Evolutionary conservation across 2,113 vertebrate species (phyloP), one percentile per base, ranked within the genome.

Genomic region (Columba janthina): DNA sequence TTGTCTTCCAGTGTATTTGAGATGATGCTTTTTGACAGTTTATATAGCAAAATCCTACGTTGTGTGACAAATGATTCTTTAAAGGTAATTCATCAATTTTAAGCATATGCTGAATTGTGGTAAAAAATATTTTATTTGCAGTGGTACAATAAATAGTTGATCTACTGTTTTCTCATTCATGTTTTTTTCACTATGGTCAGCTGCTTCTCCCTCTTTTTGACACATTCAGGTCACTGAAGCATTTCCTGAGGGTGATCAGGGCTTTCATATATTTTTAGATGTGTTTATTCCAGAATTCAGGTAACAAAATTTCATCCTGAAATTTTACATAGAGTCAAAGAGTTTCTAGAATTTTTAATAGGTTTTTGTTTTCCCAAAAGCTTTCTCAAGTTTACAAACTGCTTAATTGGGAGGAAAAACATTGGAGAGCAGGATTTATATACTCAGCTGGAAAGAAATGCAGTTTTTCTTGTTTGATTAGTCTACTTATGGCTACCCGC

Each of bases 161-260:
- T 60, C 19, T 74, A 5, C 10, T 77, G 19, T 78, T 88, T 58
- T 77, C n/a, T 88, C 42, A 26, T 73, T 73, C 8, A 42, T 44
- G 11, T 62, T 80, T 80, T 86, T 80, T 83, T n/a, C 51, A 31
- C 7, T 60, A 14, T 46, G 51, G 73, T 85, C 62, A 85, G 81
- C 81, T 75, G 15, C 69, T 78, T 92, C 44, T 90, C 54, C 50
- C 13, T 89, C 74, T 86, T 85, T 66, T 75, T 89, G 92, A 96
- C 94, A 96, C 76, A 93, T 95, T 88, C 10, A 92, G 73, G 91
- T 95, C 89, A 90, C 28, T 51, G 62, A 89, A 89, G 48, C 38
- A 46, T 88, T 79, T 96, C 73, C 73, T 70, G 48, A 40, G 53
- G 34, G 51, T 80, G 21, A 51, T 70, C 18, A 83, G 40, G 54